These are phyloP conservation scores for Triops cancriformis DNA, from an alignment of 1,140 invertebrate species.

Conservation along the genomic window DNA sequence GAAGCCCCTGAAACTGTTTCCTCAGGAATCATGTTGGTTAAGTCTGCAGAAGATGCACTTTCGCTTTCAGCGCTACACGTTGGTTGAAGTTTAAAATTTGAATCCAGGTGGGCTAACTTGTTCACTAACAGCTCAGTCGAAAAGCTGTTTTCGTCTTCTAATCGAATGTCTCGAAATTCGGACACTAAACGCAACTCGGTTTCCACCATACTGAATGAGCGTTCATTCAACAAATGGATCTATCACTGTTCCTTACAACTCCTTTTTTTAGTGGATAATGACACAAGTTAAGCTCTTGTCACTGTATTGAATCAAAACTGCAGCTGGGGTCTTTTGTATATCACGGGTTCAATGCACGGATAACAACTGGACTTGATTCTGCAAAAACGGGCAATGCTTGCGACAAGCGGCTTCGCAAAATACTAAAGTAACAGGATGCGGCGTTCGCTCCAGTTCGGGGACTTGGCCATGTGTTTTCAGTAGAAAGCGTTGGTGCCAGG, in stretches of 20 bases:
- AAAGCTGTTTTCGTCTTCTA: not conserved
- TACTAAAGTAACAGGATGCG: not conserved
- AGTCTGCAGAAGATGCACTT: not conserved
- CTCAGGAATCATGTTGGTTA: not conserved
- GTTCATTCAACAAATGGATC: not conserved
- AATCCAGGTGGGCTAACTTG: not conserved
- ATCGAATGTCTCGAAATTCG: not conserved
- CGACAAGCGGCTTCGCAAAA: not conserved
- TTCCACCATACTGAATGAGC: not conserved
- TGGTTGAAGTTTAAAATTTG: not conserved
- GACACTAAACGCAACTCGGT: slow-evolving; percentile 12
- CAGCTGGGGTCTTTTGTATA: not conserved
- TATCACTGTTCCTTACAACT: not conserved
- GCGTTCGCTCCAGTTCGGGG: slow-evolving; percentile 2
- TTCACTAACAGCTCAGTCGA: not conserved
- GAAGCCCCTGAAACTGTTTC: not conserved
- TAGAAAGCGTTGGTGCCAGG: not conserved
- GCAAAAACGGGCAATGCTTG: not conserved
- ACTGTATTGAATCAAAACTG: not conserved
- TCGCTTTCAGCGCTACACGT: not conserved
- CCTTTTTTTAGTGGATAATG: not conserved
- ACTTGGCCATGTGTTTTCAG: not conserved
- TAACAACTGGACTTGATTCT: slow-evolving; percentile 7
- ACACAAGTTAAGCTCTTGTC: not conserved
- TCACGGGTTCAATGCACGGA: not conserved